These are phyloP conservation scores for Drosophila trapezifrons DNA, from an alignment of 1,140 invertebrate genomes.

Conservation along the genomic window DNA sequence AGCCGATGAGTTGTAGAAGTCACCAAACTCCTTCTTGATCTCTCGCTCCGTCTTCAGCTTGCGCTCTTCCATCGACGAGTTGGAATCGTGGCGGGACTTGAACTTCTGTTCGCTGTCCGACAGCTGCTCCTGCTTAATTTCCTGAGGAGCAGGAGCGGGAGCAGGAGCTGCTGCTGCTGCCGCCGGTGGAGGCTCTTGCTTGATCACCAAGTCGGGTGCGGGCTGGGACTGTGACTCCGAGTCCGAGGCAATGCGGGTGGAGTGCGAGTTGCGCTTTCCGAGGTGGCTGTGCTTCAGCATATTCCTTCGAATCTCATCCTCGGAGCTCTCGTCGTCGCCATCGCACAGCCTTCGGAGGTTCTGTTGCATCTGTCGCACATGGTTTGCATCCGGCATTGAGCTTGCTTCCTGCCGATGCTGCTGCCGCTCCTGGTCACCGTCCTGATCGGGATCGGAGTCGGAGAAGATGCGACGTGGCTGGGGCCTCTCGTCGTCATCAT, in stretches of 20 bases:
- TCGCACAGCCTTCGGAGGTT: constrained; percentile 76
- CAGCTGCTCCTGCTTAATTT: constrained; percentile 77
- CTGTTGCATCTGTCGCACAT: constrained; percentile 66
- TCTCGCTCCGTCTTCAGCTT: constrained; percentile 70
- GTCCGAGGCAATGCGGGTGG: constrained; percentile 86
- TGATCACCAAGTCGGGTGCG: constrained; percentile 78
- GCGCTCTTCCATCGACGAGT: constrained; percentile 65
- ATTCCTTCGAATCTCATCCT: constrained; percentile 76
- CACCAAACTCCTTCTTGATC: constrained; percentile 75
- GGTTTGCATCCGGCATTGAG: constrained; percentile 34
- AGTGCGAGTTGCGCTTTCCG: constrained; percentile 85
- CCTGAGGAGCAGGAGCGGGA: constrained; percentile 37
- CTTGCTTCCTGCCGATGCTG: constrained; percentile 26
- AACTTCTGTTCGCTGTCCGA: constrained; percentile 65
- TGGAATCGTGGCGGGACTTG: constrained; percentile 62
- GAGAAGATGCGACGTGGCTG: constrained; percentile 66
- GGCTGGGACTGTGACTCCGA: constrained; percentile 83
- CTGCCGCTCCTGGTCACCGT: constrained; percentile 15
- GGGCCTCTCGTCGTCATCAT: constrained; percentile 51
- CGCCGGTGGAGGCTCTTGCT: constrained; percentile 49
- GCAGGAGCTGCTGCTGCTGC: not conserved
- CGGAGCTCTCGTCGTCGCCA: constrained; percentile 81
- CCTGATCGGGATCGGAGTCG: constrained; percentile 59
- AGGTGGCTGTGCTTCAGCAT: constrained; percentile 75
- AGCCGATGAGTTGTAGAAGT: constrained; percentile 48